These are phyloP conservation scores for Bagarius yarrelli DNA, from an alignment of 2,113 vertebrate genomes.

Conservation along the genomic window DNA sequence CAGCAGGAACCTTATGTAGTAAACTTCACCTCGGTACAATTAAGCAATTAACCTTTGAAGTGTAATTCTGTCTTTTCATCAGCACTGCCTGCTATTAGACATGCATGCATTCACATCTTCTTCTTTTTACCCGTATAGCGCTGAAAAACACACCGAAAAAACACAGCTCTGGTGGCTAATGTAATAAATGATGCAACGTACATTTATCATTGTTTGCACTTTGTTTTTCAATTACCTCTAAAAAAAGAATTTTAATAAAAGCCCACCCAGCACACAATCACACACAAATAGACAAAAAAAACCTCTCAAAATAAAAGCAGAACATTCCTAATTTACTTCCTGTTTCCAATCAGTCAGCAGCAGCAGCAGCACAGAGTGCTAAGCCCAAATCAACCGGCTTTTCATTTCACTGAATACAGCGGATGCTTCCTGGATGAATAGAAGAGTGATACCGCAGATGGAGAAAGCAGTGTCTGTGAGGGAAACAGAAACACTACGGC, in stretches of 20 bases:
- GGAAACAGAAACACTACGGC: constrained; percentile 27
- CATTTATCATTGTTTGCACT: constrained; percentile 52
- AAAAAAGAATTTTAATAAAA: constrained; percentile 49
- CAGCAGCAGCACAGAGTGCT: constrained; percentile 28
- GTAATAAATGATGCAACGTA: constrained; percentile 40
- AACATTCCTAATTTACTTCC: constrained; percentile 49
- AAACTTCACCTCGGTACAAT: constrained; percentile 43
- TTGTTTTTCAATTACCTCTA: constrained; percentile 51
- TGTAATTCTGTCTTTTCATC: constrained; percentile 55
- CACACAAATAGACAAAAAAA: background rate
- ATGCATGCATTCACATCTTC: background rate
- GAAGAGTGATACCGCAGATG: constrained; percentile 6
- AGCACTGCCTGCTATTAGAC: constrained; percentile 8
- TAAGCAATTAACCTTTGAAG: constrained; percentile 57
- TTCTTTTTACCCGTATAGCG: constrained; percentile 47
- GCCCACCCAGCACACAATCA: constrained; percentile 3
- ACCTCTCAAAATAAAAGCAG: constrained; percentile 23
- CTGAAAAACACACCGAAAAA: constrained; percentile 33
- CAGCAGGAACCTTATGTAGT: constrained; percentile 11
- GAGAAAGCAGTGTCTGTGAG: background rate
- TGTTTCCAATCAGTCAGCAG: constrained; percentile 45
- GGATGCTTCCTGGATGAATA: constrained; percentile 21
- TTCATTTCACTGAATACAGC: constrained; percentile 35
- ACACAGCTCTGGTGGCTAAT: constrained; percentile 25
- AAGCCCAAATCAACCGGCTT: constrained; percentile 35